Base-by-base conservation (phyloP, 2,797 vertebrate species). In the Sebastes vulpes region DNA sequence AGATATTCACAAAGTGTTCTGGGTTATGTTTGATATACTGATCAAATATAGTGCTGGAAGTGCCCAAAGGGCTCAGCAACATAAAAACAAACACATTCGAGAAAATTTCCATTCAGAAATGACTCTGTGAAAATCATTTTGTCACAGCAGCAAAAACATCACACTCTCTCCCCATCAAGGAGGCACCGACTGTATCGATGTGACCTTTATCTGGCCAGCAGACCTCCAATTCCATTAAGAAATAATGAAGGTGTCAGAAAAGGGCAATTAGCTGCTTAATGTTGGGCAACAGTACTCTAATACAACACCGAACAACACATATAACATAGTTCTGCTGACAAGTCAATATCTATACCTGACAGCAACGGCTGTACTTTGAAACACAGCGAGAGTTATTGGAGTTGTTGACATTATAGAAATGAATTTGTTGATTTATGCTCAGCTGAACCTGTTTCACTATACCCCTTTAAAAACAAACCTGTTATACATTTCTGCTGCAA, bases 241-340 rank as follows among this genome's bases (percentile, higher is more conserved):
- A 92, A 93, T 95, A 95, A 96, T 96, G 92, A 91, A 94, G 89
- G 90, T 92, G 91, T 95, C 91, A 84, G 93, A 93, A 91, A 94
- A 93, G 93, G 93, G 87, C 94, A 93, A 95, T 96, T 96, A 96
- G 91, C 89, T 94, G 82, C 93, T 76, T 94, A 95, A 96, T 94
- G 93, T 93, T 85, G 86, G 89, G 88, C 88, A 94, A 90, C 82
- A 89, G 90, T 92, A 86, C 91, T 92, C 85, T 85, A 86, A 92
- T 85, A 79, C 81, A 89, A 85, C 46, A 48, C 8, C 0, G 18
- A 18, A 9, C 18, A n/a, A 48, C 46, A 48, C 18, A 8, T n/a
- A 48, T 48, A 48, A 48, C 85, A 83, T 77, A 79, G 84, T 92
- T 89, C 83, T 85, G 91, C 94, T 95, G 91, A 95, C 91, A 82